These are phyloP conservation scores for Zygothrica quintamaculata DNA, from an alignment of 2,888 invertebrate genomes.

Conservation along the genomic window DNA sequence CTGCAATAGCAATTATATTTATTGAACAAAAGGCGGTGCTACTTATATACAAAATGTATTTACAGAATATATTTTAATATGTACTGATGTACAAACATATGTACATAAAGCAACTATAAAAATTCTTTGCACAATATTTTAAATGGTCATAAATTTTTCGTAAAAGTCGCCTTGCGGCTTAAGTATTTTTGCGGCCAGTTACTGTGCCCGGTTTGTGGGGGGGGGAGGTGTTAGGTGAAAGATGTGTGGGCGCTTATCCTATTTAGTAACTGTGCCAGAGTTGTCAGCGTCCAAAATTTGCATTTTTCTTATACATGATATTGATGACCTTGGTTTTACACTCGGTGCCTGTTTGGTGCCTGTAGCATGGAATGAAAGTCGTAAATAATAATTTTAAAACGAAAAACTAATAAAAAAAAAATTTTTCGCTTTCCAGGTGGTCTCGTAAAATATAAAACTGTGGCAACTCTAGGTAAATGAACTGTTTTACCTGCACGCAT, in stretches of 20 bases:
- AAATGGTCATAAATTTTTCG: constrained; percentile 65
- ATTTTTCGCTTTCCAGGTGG: constrained; percentile 70
- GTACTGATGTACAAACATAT: constrained; percentile 22
- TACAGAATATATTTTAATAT: constrained; percentile 1
- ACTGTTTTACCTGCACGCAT: constrained; percentile 76
- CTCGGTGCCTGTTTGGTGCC: constrained; percentile 49
- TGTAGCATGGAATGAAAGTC: constrained; percentile 20
- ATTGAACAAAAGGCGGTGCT: constrained; percentile 58
- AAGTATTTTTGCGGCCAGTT: constrained; percentile 43
- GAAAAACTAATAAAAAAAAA: constrained; percentile 48
- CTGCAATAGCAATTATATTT: constrained; percentile 70
- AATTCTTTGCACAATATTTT: constrained; percentile 60
- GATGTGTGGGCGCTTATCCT: constrained; percentile 56
- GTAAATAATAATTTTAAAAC: constrained; percentile 51
- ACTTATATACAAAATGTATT: constrained; percentile 20
- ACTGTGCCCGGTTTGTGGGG: constrained; percentile 2
- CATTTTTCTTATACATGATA: constrained; percentile 12
- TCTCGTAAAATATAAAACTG: constrained; percentile 40
- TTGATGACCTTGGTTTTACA: constrained; percentile 36
- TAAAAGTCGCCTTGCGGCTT: constrained; percentile 55
- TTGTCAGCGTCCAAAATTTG: constrained; percentile 34
- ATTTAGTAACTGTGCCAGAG: constrained; percentile 55
- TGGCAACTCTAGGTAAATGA: constrained; percentile 77
- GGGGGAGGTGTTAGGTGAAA: too few relatives aligned
- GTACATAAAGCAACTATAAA: constrained; percentile 60